Evolutionary conservation across 2,797 vertebrate genomes (phyloP).

Genomic region (Tiaroga cobitis): DNA sequence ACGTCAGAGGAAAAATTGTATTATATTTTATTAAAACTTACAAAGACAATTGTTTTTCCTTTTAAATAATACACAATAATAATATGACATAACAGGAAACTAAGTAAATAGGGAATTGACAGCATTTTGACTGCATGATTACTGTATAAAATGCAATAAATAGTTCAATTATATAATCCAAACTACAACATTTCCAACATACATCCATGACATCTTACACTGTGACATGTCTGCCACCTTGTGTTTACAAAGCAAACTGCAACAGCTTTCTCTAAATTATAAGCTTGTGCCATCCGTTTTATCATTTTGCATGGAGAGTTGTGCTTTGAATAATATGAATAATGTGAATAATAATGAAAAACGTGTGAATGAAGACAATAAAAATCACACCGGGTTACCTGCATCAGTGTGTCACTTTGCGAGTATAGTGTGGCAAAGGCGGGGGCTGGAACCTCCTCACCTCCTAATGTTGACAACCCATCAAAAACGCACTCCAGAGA

Average conservation of each 20-base stretch:
- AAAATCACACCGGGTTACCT: slow-evolving; percentile 72
- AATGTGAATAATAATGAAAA: neutral
- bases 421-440: slow-evolving; percentile 79
- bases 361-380: neutral
- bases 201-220: slow-evolving; percentile 26
- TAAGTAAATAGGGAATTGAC: neutral
- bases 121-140: neutral
- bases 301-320: neutral
- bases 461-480: slow-evolving; percentile 74
- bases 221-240: slow-evolving; percentile 58
- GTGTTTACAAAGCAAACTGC: slow-evolving; percentile 56
- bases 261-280: slow-evolving; percentile 23
- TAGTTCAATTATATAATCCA: neutral
- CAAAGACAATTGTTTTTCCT: neutral
- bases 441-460: slow-evolving; percentile 72
- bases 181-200: neutral
- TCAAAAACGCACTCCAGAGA: slow-evolving; percentile 78
- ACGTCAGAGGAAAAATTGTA: neutral
- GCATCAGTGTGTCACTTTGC: slow-evolving; percentile 75
- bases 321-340: neutral
- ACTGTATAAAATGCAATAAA: neutral
- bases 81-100: neutral
- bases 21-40: neutral
- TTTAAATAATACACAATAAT: neutral
- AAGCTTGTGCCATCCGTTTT: neutral